Conservation (phyloP, 2,888 invertebrate species). For the Mesorhabditis spiculigera region DNA sequence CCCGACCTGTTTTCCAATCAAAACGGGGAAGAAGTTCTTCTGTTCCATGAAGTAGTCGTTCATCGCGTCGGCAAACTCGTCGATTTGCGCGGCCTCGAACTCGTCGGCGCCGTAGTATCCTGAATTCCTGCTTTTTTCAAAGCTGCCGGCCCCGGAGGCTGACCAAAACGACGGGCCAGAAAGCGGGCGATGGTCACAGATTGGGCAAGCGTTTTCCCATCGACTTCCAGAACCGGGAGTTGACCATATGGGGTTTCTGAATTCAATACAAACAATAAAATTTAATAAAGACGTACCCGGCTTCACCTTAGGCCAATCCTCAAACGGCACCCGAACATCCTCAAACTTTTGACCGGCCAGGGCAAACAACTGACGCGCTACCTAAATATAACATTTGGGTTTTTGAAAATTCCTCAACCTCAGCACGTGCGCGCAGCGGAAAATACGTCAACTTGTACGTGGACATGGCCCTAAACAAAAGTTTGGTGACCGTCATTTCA, state of each 20-base stretch:
- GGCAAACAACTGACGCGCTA: constrained; percentile 1
- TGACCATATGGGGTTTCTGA: neutral
- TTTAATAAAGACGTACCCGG: constrained; percentile 1
- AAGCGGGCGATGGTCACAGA: neutral
- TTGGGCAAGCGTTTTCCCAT: constrained; percentile 4
- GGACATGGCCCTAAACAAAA: neutral
- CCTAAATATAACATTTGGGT: neutral
- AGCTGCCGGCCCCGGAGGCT: neutral
- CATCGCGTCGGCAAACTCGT: neutral
- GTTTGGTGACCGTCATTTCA: too few relatives aligned
- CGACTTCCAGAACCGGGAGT: neutral
- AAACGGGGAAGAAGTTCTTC: constrained; percentile 2
- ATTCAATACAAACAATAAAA: neutral
- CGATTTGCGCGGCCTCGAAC: neutral
- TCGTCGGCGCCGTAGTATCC: constrained; percentile 1
- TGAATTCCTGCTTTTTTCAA: neutral
- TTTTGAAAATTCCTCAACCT: neutral
- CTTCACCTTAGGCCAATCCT: neutral
- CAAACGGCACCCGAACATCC: neutral
- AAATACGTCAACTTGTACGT: neutral
- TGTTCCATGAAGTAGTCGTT: neutral
- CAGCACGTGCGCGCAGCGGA: neutral
- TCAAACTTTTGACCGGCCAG: neutral
- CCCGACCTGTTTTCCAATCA: neutral
- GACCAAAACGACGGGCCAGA: constrained; percentile 3